Evolutionary conservation across 2,797 vertebrate species (phyloP), one percentile per base, ranked within the genome.

Genomic region (Molossus alvarezi): DNA sequence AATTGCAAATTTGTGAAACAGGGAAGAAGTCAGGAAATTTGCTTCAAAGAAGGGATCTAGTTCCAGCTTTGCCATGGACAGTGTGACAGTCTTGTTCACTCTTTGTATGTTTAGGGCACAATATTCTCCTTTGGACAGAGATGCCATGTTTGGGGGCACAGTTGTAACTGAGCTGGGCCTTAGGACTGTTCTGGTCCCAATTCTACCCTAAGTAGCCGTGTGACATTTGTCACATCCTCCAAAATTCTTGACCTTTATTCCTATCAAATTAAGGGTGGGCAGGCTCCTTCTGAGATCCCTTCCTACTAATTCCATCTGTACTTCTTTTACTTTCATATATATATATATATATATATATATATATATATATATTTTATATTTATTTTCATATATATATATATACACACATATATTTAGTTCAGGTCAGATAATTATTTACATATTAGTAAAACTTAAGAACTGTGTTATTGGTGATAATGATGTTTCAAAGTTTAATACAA

Each of bases 401-500:
- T 3, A 45, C 41, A 45, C 41, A 45, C 41, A 45, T 3, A 45
- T 67, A 29, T 27, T 4, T 25, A 86, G 9, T 6, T 77, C 0
- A 88, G 9, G 18, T 96, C 65, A 96, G 23, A 85, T 53, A 75
- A 23, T 93, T 96, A 75, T 69, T 57, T 82, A 60, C 64, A 93
- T 73, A 75, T 96, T 90, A 86, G 0, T 85, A 64, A 67, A 81
- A 95, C 64, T 60, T 88, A 92, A 95, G 9, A 90, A 88, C 29
- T 75, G 51, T 20, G 2, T 57, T 76, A 7, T 73, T 97, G n/a
- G 81, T 82, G 37, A 90, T 51, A 97, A 23, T 85, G 20, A 55
- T 95, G 1, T 73, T 97, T 81, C 58, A 94, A 95, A 73, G 95
- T 76, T 95, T 62, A 92, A 97, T 97, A 73, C 58, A 95, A 87